Evolutionary conservation across 1,140 invertebrate species (phyloP).

Genomic region (Radopholus similis): DNA sequence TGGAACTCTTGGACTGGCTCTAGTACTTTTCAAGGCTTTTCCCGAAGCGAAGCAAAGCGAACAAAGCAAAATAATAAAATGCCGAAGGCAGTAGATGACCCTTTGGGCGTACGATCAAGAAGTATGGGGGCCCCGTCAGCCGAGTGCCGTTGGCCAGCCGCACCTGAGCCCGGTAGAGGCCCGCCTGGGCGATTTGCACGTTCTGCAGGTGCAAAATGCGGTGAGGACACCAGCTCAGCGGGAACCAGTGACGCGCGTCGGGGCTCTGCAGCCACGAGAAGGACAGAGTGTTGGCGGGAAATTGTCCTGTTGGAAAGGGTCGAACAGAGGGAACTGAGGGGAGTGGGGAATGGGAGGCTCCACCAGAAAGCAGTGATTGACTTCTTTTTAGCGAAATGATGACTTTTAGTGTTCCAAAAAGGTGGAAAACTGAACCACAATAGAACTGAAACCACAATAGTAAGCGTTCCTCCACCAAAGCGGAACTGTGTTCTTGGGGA

Average conservation of each 20-base stretch:
- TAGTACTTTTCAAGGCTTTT: neutral
- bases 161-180: slow-evolving; percentile 31
- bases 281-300: neutral
- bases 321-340: neutral
- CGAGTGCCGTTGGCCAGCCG: slow-evolving; percentile 22
- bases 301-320: slow-evolving; percentile 9
- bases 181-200: slow-evolving; percentile 34
- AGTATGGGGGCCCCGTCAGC: slow-evolving; percentile 25
- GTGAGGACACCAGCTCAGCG: slow-evolving; percentile 29
- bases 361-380: neutral
- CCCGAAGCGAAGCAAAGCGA: neutral
- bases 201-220: slow-evolving; percentile 29
- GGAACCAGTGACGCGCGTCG: neutral
- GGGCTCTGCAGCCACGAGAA: slow-evolving; percentile 38
- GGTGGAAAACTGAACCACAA: too few species aligned
- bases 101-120: slow-evolving; percentile 16
- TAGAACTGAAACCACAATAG: neutral
- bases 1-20: neutral
- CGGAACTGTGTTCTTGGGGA: slow-evolving; percentile 8
- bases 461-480: neutral
- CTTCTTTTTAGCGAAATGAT: neutral
- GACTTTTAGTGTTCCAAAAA: neutral
- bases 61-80: neutral
- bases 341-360: neutral
- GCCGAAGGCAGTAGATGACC: neutral